Evolutionary conservation across 2,888 invertebrate genomes (phyloP), one percentile per base, ranked within the genome.

Genomic region (Clanis bilineata): DNA sequence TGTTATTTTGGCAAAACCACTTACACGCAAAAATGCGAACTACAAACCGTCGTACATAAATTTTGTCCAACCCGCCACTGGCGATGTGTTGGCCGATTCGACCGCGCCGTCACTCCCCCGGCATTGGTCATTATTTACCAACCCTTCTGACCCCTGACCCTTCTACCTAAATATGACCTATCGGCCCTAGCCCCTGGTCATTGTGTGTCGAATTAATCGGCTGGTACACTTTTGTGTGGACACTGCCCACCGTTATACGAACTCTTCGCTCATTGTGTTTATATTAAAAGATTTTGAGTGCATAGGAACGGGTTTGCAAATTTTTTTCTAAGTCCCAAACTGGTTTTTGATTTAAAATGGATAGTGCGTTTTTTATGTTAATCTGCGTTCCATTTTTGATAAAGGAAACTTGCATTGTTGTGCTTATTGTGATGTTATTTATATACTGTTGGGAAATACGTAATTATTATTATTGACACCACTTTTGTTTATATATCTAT

Each of bases 111-210:
- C 91, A 91, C 91, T 89, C 91, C 91, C 89, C 78, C 71, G 72
- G 73, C 69, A 79, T 77, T 79, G 79, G 81, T 78, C 76, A 72
- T 85, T 89, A 90, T 91, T 91, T 90, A 91, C 89, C 85, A 76
- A 86, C 90, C 86, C 84, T 76, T 62, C 81, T 89, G 88, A 89
- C 90, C 90, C 88, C 77, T 90, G 80, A 90, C 88, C 90, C 84
- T 63, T 83, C 81, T 89, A 86, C 90, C 91, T 88, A 92, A 92
- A 91, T 90, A 90, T 92, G 90, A 92, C 91, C 91, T 85, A 70
- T 82, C 76, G 80, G 84, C 63, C 80, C 83, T 77, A 77, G 82
- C 86, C 86, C 85, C 74, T 74, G 83, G 83, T 79, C 85, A 87
- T 92, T 92, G 91, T 92, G 79, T 68, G 76, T 68, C 72, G 84